Percentiles rank a stretch among this genome's conserved stretches.
These are phyloP conservation scores for Syngnathus floridae DNA, from an alignment of 2,113 vertebrate genomes.

Conservation along the genomic window DNA sequence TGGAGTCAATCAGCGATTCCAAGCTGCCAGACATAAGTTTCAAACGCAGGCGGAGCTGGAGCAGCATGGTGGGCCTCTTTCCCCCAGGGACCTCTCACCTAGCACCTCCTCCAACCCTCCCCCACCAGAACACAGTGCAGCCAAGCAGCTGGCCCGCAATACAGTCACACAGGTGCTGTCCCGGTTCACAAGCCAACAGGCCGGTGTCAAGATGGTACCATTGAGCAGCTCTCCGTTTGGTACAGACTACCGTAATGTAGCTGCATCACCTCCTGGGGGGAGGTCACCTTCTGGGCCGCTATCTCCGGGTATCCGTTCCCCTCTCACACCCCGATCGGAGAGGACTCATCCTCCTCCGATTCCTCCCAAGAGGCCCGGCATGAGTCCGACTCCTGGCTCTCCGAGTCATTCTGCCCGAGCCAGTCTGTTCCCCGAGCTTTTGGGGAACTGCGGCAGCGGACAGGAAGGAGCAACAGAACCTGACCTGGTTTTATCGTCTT, in stretches of 20 bases:
- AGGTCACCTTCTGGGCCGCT: constrained; percentile 78
- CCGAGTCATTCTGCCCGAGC: constrained; percentile 65
- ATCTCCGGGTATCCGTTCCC: constrained; percentile 88
- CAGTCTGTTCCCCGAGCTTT: constrained; percentile 76
- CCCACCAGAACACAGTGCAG: constrained; percentile 77
- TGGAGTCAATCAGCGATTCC: constrained; percentile 93
- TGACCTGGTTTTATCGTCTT: constrained; percentile 82
- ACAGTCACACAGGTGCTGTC: constrained; percentile 98
- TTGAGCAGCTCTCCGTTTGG: constrained; percentile 91
- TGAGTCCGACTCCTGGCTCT: constrained; percentile 79
- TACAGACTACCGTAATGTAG: constrained; percentile 89
- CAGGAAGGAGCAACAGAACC: constrained; percentile 82
- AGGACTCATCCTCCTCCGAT: constrained; percentile 82
- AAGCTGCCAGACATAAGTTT: constrained; percentile 92
- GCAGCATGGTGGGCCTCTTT: constrained; percentile 64
- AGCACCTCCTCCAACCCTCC: constrained; percentile 67
- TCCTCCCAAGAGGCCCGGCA: constrained; percentile 85
- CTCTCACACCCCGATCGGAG: constrained; percentile 84
- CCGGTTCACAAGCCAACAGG: constrained; percentile 91
- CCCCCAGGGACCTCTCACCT: constrained; percentile 85
- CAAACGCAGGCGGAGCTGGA: constrained; percentile 89
- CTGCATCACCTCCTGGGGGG: constrained; percentile 64
- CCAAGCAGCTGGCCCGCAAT: constrained; percentile 93
- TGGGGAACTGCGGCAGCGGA: constrained; percentile 64
- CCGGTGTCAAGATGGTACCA: constrained; percentile 71